These are phyloP conservation scores for Pseudoips prasinana DNA, from an alignment of 2,888 invertebrate genomes.

Conservation along the genomic window DNA sequence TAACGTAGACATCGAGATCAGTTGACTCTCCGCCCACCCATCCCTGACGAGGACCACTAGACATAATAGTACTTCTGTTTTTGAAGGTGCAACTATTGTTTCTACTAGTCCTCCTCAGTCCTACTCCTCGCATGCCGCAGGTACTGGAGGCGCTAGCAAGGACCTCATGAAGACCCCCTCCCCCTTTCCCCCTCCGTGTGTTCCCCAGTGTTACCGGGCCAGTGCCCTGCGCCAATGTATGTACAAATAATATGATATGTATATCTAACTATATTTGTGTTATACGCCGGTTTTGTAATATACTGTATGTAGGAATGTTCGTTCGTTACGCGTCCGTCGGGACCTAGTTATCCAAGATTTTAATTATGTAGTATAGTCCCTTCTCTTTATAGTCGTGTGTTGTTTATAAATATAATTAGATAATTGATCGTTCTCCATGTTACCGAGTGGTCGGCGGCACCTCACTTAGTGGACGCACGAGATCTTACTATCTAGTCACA, in stretches of 20 bases:
- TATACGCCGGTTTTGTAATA: constrained; percentile 34
- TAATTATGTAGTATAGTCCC: constrained; percentile 38
- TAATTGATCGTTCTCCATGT: constrained; percentile 34
- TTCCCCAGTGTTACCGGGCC: too few relatives aligned
- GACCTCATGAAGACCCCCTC: too few relatives aligned
- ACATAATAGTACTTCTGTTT: too few relatives aligned
- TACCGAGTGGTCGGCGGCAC: too few relatives aligned
- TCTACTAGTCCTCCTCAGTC: too few relatives aligned
- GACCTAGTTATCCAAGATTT: constrained; percentile 34
- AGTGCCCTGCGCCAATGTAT: constrained; percentile 24
- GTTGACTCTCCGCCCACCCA: constrained; percentile 4
- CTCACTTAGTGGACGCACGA: too few relatives aligned
- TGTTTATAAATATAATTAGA: constrained; percentile 37
- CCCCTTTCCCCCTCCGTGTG: too few relatives aligned
- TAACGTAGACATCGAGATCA: constrained; percentile 17
- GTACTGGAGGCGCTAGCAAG: too few relatives aligned
- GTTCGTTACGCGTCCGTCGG: constrained; percentile 21
- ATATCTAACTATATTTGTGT: constrained; percentile 39
- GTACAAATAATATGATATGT: constrained; percentile 44
- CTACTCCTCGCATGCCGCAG: too few relatives aligned
- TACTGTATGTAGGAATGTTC: constrained; percentile 38
- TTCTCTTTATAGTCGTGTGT: constrained; percentile 40
- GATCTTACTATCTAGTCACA: too few relatives aligned
- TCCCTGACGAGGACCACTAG: too few relatives aligned
- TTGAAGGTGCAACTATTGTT: too few relatives aligned